Evolutionary conservation across 2,797 vertebrate genomes (phyloP).

Genomic region (Sylvilagus floridanus): DNA sequence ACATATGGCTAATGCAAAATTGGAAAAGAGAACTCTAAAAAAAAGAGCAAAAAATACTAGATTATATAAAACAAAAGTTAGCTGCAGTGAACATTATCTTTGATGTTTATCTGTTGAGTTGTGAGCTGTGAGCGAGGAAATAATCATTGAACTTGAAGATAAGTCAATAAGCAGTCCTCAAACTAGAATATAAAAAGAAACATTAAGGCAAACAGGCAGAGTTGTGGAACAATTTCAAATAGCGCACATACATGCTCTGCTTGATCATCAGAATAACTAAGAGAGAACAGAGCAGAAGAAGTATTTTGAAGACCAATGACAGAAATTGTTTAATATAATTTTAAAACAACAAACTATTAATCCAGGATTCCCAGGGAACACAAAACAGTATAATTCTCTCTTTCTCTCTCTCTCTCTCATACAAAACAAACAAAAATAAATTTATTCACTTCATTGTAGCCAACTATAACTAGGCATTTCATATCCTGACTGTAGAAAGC

Average conservation of each 20-base stretch:
- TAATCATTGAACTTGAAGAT: neutral
- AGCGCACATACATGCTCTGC: neutral
- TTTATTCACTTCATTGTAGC: no score
- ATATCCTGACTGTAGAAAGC: neutral
- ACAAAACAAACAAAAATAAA: no score
- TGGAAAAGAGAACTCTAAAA: neutral
- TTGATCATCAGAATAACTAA: neutral
- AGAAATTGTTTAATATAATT: no score
- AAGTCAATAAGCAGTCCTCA: neutral
- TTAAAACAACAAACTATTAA: neutral
- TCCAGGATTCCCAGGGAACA: neutral
- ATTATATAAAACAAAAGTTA: neutral
- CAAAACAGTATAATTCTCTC: neutral
- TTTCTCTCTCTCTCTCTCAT: no score
- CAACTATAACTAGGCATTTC: neutral
- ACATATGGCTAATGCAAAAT: neutral
- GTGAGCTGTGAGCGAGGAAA: neutral
- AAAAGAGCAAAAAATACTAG: neutral
- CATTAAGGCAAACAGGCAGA: neutral
- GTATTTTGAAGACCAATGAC: neutral
- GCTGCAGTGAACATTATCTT: neutral
- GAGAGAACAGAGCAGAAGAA: neutral
- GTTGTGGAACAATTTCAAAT: neutral
- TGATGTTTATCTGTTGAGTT: neutral
- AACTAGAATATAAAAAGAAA: neutral